Conservation (phyloP, 2,113 vertebrate genomes). For the Lates calcarifer region DNA sequence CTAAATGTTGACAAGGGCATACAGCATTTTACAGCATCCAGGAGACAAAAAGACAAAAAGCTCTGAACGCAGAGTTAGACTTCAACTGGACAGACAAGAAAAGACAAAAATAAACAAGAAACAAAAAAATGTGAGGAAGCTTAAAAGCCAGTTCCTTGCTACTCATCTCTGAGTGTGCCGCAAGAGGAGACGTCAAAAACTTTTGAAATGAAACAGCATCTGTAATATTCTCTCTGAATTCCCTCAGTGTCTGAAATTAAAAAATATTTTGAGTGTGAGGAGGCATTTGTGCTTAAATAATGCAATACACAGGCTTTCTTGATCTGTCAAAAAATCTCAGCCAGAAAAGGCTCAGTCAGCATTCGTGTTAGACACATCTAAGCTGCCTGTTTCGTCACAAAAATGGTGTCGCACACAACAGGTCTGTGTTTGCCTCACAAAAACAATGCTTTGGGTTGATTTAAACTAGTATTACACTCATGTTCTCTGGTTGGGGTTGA, state of each 20-base stretch:
- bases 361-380: slow-evolving; percentile 25
- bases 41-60: slow-evolving; percentile 25
- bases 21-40: slow-evolving; percentile 37
- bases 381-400: background rate
- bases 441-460: background rate
- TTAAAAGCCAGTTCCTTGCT: slow-evolving; percentile 1
- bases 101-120: background rate
- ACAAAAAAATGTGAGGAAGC: background rate
- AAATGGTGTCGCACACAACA: background rate
- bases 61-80: slow-evolving; percentile 1
- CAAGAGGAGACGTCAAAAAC: slow-evolving; percentile 19
- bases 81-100: slow-evolving; percentile 19
- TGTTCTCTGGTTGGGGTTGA: background rate
- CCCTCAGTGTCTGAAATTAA: slow-evolving; percentile 43
- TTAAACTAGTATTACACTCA: background rate
- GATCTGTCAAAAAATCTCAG: slow-evolving; percentile 42
- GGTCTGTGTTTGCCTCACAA: background rate
- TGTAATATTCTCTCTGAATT: slow-evolving; percentile 49
- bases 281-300: slow-evolving; percentile 56
- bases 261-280: slow-evolving; percentile 45
- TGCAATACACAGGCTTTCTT: slow-evolving; percentile 43
- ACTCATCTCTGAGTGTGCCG: slow-evolving; percentile 11
- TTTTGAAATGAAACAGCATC: slow-evolving; percentile 54
- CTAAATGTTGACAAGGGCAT: slow-evolving; percentile 64
- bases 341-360: slow-evolving; percentile 36